Evolutionary conservation across 2,888 invertebrate species (phyloP).

Genomic region (Octonoba sinensis): DNA sequence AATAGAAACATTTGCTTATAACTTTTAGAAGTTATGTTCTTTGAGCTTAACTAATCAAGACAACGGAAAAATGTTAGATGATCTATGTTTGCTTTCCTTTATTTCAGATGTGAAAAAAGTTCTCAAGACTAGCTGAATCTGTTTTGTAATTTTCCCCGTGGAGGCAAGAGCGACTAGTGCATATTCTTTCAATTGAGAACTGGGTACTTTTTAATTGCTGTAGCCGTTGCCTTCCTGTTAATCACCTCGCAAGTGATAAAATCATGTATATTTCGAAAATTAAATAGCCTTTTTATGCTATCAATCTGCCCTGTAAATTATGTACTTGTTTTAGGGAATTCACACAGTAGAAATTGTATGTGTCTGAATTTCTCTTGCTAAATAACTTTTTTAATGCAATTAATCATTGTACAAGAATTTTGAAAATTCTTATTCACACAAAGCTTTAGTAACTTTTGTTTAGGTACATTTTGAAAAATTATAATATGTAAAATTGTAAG

Average conservation of each 20-base stretch:
- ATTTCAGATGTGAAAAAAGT: constrained; percentile 8
- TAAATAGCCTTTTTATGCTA: constrained; percentile 24
- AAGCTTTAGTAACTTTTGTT: too few relatives aligned
- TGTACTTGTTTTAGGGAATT: too few relatives aligned
- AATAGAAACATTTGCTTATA: too few relatives aligned
- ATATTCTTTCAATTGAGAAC: too few relatives aligned
- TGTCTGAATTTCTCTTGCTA: neutral
- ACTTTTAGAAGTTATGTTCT: too few relatives aligned
- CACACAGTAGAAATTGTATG: neutral
- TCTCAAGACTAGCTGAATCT: constrained; percentile 3
- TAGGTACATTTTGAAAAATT: too few relatives aligned
- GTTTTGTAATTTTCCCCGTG: constrained; percentile 24
- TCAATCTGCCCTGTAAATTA: neutral
- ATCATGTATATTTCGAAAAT: constrained; percentile 47
- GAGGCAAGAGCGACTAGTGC: constrained; percentile 13
- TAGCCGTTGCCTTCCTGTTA: constrained; percentile 23
- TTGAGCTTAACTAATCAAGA: too few relatives aligned
- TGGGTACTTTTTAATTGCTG: neutral
- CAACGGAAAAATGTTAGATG: too few relatives aligned
- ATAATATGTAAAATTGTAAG: too few relatives aligned
- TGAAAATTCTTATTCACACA: too few relatives aligned
- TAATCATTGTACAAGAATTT: too few relatives aligned
- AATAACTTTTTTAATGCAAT: neutral
- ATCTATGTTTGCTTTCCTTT: neutral
- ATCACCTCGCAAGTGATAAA: constrained; percentile 18